Evolutionary conservation across 2,113 vertebrate species (phyloP).

Genomic region (Grus americana): DNA sequence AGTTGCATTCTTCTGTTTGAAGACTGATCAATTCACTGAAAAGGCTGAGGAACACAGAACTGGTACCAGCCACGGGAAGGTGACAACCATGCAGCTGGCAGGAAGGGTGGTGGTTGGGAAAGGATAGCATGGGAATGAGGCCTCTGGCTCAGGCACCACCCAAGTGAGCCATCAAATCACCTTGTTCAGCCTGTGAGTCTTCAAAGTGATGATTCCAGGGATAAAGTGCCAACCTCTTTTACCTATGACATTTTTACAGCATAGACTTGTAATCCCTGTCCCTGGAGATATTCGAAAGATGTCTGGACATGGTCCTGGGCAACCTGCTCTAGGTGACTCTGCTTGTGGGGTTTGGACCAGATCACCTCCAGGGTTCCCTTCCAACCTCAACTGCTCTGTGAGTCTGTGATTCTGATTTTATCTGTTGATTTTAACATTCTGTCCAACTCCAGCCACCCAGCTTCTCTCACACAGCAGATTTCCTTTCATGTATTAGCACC

Average conservation of each 20-base stretch:
- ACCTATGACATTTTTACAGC: neutral
- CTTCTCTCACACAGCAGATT: neutral
- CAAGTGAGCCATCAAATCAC: neutral
- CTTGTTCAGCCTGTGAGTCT: neutral
- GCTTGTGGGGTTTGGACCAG: neutral
- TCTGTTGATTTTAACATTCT: neutral
- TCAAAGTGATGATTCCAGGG: neutral
- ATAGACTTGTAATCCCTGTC: neutral
- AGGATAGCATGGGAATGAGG: neutral
- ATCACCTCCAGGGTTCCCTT: neutral
- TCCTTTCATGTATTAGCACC: neutral
- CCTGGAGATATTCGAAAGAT: neutral
- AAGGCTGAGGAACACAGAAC: neutral
- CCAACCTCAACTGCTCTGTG: neutral
- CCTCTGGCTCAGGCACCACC: neutral
- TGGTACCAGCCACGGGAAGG: neutral
- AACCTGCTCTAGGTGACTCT: neutral
- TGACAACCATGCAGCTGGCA: neutral
- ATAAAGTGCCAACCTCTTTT: neutral
- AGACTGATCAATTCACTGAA: neutral
- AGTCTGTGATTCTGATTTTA: neutral
- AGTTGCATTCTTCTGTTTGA: neutral
- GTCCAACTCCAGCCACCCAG: neutral
- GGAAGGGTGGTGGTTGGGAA: neutral
- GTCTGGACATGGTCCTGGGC: neutral